Evolutionary conservation across 2,797 vertebrate species (phyloP).

Genomic region (Acanthiza pusilla): DNA sequence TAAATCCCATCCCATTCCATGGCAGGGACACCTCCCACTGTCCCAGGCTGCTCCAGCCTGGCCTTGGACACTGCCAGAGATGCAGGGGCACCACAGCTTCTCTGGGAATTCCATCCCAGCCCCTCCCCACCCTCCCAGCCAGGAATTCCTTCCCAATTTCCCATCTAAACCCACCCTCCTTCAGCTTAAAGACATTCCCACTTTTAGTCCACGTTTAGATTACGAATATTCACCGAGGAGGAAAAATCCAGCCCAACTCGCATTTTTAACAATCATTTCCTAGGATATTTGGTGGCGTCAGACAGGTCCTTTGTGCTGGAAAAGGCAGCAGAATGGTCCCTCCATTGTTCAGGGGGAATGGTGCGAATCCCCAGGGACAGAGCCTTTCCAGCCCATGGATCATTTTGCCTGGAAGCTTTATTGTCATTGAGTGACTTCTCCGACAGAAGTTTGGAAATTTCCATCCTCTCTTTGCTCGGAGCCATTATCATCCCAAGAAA

Average conservation of each 20-base stretch:
- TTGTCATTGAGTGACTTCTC: background rate
- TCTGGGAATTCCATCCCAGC: too few relatives aligned
- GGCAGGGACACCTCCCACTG: background rate
- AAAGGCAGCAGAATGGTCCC: background rate
- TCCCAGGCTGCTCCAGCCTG: too few relatives aligned
- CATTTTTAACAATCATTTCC: background rate
- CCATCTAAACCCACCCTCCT: background rate
- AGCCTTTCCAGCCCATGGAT: background rate
- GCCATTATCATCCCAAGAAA: background rate
- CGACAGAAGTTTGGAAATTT: background rate
- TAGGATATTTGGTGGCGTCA: background rate
- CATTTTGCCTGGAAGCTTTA: background rate
- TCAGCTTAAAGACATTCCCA: background rate
- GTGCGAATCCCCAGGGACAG: background rate
- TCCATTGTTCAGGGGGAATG: background rate
- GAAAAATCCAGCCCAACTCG: background rate
- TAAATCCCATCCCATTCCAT: too few relatives aligned
- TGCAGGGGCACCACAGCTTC: background rate
- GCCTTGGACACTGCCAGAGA: background rate
- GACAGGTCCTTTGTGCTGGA: background rate
- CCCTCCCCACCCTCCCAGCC: too few relatives aligned
- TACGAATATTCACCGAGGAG: background rate
- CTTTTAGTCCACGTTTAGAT: accelerated
- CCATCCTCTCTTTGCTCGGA: background rate
- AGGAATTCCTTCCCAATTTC: background rate